Conservation (phyloP, 2,113 vertebrate species). For the Aleadryas rufinucha region DNA sequence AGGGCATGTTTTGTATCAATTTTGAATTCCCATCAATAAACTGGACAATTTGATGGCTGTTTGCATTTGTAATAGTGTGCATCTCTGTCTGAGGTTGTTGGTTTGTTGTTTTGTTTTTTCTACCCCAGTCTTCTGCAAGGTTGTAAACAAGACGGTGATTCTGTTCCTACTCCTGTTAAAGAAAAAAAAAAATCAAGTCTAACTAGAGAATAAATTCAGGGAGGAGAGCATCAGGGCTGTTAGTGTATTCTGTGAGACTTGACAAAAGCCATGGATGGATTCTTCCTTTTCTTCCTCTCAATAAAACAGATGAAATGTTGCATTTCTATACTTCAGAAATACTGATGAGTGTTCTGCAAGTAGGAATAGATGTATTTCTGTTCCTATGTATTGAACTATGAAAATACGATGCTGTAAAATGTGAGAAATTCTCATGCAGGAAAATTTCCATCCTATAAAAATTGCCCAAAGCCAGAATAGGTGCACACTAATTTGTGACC, state of each 20-base stretch:
- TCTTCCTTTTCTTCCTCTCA: not conserved
- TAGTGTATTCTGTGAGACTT: not conserved
- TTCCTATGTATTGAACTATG: not conserved
- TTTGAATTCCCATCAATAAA: constrained; percentile 78
- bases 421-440: not conserved
- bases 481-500: constrained; percentile 52
- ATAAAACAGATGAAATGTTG: not conserved
- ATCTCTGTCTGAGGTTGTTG: constrained; percentile 44
- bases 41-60: constrained; percentile 70
- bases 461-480: constrained; percentile 32
- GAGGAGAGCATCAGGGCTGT: not conserved
- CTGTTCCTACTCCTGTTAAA: not conserved
- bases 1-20: constrained; percentile 72
- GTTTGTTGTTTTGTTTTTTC: not conserved
- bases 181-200: not conserved
- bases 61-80: constrained; percentile 71
- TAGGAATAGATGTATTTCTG: constrained; percentile 33
- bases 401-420: not conserved
- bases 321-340: constrained; percentile 6
- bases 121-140: not conserved
- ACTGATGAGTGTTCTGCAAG: not conserved
- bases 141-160: constrained; percentile 15
- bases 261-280: not conserved
- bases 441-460: constrained; percentile 25
- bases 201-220: not conserved